phyloP scores from a whole-genome alignment of 1,140 invertebrate species.

The Drosophila busckii region DNA sequence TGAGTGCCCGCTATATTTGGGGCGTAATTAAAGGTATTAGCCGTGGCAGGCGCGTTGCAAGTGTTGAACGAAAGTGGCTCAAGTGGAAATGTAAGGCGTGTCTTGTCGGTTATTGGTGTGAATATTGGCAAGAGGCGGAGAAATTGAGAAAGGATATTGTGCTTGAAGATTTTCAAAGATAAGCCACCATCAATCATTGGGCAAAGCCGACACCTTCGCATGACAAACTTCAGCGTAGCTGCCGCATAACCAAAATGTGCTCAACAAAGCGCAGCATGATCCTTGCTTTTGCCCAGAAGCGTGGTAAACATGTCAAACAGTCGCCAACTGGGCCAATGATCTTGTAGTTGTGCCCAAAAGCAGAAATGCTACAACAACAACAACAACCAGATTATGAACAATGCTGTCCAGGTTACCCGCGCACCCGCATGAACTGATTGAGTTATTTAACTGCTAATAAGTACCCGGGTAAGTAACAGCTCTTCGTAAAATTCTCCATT shows the following conservation, averaged over 20 bases:
- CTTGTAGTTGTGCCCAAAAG: constrained; percentile 43
- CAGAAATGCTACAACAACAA: constrained; percentile 34
- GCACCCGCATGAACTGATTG: constrained; percentile 38
- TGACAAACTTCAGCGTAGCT: constrained; percentile 25
- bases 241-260: constrained; percentile 48
- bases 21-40: constrained; percentile 73
- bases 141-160: constrained; percentile 2
- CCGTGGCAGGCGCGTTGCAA: constrained; percentile 17
- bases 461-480: no score
- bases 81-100: constrained; percentile 28
- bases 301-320: constrained; percentile 44
- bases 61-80: constrained; percentile 30
- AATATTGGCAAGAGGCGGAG: constrained; percentile 1
- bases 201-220: constrained; percentile 46
- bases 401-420: constrained; percentile 45
- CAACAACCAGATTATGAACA: constrained; percentile 27
- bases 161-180: background rate
- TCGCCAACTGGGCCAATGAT: constrained; percentile 57
- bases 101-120: constrained; percentile 13
- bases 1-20: constrained; percentile 49
- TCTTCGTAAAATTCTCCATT: no score
- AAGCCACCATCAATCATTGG: constrained; percentile 55
- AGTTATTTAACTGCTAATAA: constrained; percentile 44
- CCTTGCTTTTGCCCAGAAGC: constrained; percentile 24
- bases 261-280: constrained; percentile 12